Evolutionary conservation across 2,797 vertebrate genomes (phyloP).

Genomic region (Peromyscus eremicus): DNA sequence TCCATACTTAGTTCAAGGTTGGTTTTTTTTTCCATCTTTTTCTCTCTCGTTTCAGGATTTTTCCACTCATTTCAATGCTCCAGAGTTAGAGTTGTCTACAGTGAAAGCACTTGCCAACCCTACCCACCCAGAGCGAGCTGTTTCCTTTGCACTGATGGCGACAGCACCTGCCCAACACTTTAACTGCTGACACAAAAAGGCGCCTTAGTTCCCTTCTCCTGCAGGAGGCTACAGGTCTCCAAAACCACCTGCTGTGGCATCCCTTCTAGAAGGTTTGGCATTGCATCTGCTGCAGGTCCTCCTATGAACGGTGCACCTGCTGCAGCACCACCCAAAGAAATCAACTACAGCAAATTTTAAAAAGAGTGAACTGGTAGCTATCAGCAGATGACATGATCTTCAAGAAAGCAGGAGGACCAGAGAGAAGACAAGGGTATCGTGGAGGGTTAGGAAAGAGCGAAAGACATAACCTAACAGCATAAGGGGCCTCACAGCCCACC

Average conservation of each 20-base stretch:
- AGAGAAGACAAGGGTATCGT: neutral
- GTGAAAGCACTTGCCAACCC: neutral
- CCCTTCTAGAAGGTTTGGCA: neutral
- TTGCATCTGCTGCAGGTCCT: neutral
- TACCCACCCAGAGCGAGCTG: neutral
- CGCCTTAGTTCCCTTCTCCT: neutral
- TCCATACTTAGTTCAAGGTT: neutral
- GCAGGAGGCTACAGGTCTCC: neutral
- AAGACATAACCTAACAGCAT: neutral
- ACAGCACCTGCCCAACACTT: neutral
- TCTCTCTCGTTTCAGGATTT: neutral
- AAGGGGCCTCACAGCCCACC: neutral
- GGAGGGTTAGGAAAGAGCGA: neutral
- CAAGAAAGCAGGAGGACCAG: neutral
- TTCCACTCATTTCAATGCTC: conserved; percentile 20
- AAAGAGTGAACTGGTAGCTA: neutral
- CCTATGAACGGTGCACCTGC: neutral
- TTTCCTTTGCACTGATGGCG: neutral
- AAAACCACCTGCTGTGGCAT: neutral
- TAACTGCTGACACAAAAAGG: neutral
- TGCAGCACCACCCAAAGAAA: neutral
- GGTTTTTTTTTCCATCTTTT: neutral
- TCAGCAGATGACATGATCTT: neutral
- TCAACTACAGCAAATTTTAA: neutral
- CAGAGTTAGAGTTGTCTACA: neutral